Percentiles rank a stretch among this genome's conserved stretches.
These are phyloP conservation scores for Magallana nippona DNA, from an alignment of 2,888 invertebrate genomes.

Conservation along the genomic window DNA sequence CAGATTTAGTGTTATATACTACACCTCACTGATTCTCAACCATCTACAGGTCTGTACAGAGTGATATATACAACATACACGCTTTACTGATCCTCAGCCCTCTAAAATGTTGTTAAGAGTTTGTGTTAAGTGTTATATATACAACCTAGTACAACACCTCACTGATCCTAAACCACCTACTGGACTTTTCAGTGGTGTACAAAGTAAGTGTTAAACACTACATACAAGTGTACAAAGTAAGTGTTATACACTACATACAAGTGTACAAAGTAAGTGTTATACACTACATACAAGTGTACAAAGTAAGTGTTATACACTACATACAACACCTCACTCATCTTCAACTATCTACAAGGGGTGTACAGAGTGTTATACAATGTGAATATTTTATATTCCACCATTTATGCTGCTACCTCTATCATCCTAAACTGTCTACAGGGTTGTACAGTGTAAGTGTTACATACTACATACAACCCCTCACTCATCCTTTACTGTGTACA, in stretches of 20 bases:
- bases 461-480: constrained; percentile 70
- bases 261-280: no score
- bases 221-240: neutral
- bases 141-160: constrained; percentile 56
- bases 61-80: neutral
- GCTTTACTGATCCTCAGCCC: no score
- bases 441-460: constrained; percentile 47
- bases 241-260: neutral
- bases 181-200: constrained; percentile 76
- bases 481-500: constrained; percentile 71
- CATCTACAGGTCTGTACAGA: constrained; percentile 74
- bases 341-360: constrained; percentile 77
- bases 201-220: constrained; percentile 23
- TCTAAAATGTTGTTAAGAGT: no score
- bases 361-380: neutral
- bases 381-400: neutral
- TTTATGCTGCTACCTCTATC: no score
- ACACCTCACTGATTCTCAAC: constrained; percentile 74
- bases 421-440: no score
- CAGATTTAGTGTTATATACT: constrained; percentile 59
- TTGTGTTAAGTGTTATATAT: constrained; percentile 59
- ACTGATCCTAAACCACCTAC: constrained; percentile 73
- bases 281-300: constrained; percentile 66
- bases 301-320: constrained; percentile 10
- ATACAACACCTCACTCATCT: constrained; percentile 73